Percentiles rank a stretch among this genome's conserved stretches.
Evolutionary conservation across 2,888 invertebrate genomes (phyloP).

Genomic region (Agriopis marginaria): DNA sequence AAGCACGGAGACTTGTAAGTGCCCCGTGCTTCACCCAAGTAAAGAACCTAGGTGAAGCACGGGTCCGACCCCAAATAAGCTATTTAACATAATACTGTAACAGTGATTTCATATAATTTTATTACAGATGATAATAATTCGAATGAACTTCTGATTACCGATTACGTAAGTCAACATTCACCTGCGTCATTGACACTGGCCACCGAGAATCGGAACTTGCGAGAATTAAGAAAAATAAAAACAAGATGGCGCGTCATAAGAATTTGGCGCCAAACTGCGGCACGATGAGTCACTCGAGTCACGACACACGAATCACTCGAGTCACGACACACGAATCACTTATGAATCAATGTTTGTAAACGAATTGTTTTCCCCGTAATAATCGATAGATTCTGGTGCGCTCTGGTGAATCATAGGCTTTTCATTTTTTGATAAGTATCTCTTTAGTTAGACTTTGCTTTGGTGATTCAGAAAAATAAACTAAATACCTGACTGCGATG

Average conservation of each 20-base stretch:
- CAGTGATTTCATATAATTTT: no score
- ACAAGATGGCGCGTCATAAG: constrained; percentile 42
- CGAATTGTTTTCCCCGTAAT: constrained; percentile 25
- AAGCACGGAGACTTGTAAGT: no score
- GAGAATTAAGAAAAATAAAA: constrained; percentile 39
- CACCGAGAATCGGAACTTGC: constrained; percentile 14
- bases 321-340: constrained; percentile 10
- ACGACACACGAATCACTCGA: constrained; percentile 14
- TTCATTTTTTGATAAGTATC: constrained; percentile 16
- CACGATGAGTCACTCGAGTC: constrained; percentile 18
- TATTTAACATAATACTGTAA: no score
- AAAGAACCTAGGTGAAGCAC: no score
- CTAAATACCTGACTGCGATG: no score
- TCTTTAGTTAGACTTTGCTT: neutral
- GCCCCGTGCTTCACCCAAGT: no score
- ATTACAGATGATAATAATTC: neutral
- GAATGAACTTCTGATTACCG: constrained; percentile 2
- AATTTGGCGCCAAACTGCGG: constrained; percentile 37
- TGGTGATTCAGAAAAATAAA: constrained; percentile 16
- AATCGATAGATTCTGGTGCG: constrained; percentile 23
- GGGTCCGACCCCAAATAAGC: no score
- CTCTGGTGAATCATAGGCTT: constrained; percentile 24
- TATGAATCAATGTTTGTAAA: constrained; percentile 24
- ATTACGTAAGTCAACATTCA: constrained; percentile 26
- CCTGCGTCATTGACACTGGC: constrained; percentile 43